Percentiles rank a stretch among this genome's conserved stretches.
These are phyloP conservation scores for Poeciliopsis infans DNA, from an alignment of 2,797 vertebrate genomes.

Conservation along the genomic window DNA sequence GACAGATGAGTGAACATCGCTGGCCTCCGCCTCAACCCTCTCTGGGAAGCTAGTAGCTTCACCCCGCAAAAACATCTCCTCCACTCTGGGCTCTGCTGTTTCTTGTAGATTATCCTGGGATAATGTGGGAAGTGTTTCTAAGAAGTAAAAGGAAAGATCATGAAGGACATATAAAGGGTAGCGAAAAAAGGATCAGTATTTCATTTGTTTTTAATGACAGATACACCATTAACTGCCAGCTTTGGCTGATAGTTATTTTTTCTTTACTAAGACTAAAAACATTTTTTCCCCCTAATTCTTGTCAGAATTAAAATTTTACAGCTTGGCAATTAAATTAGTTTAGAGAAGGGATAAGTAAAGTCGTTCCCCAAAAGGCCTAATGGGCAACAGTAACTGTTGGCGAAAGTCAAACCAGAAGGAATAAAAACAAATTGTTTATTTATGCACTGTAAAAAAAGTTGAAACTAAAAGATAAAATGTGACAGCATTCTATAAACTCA, in stretches of 20 bases:
- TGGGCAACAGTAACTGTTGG: background rate
- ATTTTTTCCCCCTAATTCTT: background rate
- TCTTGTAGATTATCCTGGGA: slow-evolving; percentile 55
- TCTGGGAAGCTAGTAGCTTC: slow-evolving; percentile 71
- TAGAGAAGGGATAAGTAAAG: background rate
- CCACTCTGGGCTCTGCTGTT: slow-evolving; percentile 41
- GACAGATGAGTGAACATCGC: slow-evolving; percentile 73
- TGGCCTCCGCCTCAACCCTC: slow-evolving; percentile 79
- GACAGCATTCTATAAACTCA: background rate
- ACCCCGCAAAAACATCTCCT: slow-evolving; percentile 63
- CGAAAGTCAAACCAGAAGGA: background rate
- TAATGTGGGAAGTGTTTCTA: slow-evolving; percentile 56
- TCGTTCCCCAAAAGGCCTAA: background rate
- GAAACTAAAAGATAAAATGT: background rate
- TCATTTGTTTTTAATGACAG: background rate
- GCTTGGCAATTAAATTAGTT: background rate
- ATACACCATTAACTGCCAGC: background rate
- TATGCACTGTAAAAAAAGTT: background rate
- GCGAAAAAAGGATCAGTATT: slow-evolving; percentile 14
- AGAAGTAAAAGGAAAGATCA: slow-evolving; percentile 41
- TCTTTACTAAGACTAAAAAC: background rate
- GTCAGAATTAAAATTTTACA: background rate
- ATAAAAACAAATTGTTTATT: background rate
- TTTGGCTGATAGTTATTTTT: background rate
- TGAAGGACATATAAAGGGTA: slow-evolving; percentile 53